A percentile compares a stretch with the other conserved stretches of the same genome.
Conservation (phyloP, 2,797 vertebrate genomes). For the Salarias fasciatus region DNA sequence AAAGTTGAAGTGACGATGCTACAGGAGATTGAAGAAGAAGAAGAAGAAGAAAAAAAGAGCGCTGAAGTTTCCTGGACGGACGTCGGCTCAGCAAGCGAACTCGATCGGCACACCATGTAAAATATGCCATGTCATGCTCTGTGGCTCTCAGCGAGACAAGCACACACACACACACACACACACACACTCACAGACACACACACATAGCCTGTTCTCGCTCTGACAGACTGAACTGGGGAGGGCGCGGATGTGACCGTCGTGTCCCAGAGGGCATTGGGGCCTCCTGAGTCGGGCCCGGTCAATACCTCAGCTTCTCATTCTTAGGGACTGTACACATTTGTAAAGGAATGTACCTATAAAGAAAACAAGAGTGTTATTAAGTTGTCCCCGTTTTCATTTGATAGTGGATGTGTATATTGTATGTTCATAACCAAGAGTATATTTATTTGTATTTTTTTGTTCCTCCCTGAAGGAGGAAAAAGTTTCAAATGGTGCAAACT, state of each 20-base stretch:
- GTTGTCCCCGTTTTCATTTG: slow-evolving; percentile 73
- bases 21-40: slow-evolving; percentile 5
- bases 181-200: slow-evolving; percentile 38
- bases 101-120: slow-evolving; percentile 63
- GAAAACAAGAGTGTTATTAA: slow-evolving; percentile 69
- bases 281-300: slow-evolving; percentile 67
- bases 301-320: slow-evolving; percentile 83
- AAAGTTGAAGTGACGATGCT: slow-evolving; percentile 21
- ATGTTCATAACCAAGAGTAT: slow-evolving; percentile 77
- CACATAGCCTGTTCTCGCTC: slow-evolving; percentile 59
- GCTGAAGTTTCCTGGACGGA: slow-evolving; percentile 26
- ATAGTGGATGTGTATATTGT: slow-evolving; percentile 79
- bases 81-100: slow-evolving; percentile 2
- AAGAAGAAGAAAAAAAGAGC: slow-evolving; percentile 6
- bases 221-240: slow-evolving; percentile 72
- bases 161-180: slow-evolving; percentile 29
- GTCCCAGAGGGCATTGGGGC: slow-evolving; percentile 74
- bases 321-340: slow-evolving; percentile 84
- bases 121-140: slow-evolving; percentile 74
- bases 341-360: slow-evolving; percentile 83
- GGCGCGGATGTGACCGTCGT: slow-evolving; percentile 62
- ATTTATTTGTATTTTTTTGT: slow-evolving; percentile 76
- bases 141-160: too few relatives aligned
- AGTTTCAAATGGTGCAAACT: slow-evolving; percentile 80
- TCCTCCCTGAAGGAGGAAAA: slow-evolving; percentile 40